phyloP scores from a whole-genome alignment of 2,888 invertebrate genomes.

The Apotomis capreana region DNA sequence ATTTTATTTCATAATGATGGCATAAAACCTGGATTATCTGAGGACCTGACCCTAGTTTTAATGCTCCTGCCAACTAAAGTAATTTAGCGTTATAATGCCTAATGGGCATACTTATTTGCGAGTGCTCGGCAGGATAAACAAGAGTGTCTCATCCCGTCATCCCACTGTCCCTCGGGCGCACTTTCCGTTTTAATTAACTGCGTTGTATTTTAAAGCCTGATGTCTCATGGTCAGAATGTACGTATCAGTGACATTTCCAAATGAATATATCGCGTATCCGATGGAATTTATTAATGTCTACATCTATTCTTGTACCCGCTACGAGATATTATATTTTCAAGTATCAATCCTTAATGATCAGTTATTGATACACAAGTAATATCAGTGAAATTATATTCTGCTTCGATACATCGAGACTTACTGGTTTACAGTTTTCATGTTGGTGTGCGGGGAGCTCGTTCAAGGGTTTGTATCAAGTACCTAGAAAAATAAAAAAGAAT shows the following conservation, averaged over 20 bases:
- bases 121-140: constrained; percentile 31
- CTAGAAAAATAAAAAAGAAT: too few species aligned
- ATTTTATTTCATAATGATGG: not conserved
- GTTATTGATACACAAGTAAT: too few species aligned
- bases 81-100: constrained; percentile 21
- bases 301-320: too few species aligned
- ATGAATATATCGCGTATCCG: not conserved
- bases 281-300: too few species aligned
- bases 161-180: constrained; percentile 33
- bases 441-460: too few species aligned
- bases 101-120: constrained; percentile 26
- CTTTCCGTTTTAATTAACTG: constrained; percentile 42
- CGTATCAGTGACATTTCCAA: not conserved
- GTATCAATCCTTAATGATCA: too few species aligned
- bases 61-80: not conserved
- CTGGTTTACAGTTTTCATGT: too few species aligned
- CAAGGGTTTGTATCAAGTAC: too few species aligned
- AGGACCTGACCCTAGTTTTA: constrained; percentile 10
- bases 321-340: too few species aligned
- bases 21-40: constrained; percentile 10
- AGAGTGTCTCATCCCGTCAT: constrained; percentile 21
- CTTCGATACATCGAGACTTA: too few species aligned
- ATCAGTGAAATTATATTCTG: too few species aligned
- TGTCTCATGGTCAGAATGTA: constrained; percentile 10
- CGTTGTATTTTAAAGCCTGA: constrained; percentile 36